Evolutionary conservation across 2,113 vertebrate genomes (phyloP).

Genomic region (Caretta caretta): DNA sequence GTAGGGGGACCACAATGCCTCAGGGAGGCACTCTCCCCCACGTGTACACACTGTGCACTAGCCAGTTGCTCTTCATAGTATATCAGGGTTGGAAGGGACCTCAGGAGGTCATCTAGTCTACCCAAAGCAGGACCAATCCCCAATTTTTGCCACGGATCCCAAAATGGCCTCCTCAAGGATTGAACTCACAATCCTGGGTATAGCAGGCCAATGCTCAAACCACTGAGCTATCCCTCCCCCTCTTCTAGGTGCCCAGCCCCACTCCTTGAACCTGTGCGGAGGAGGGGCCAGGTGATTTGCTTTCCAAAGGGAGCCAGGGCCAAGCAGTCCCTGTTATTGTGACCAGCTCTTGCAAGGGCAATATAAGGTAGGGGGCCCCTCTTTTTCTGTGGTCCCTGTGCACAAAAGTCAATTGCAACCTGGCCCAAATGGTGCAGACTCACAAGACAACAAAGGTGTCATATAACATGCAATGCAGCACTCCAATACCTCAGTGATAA

Average conservation of each 20-base stretch:
- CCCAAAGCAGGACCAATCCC: no score
- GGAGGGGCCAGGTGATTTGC: background rate
- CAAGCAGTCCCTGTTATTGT: background rate
- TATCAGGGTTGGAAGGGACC: no score
- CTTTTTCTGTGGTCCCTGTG: background rate
- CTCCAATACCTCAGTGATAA: constrained; percentile 60
- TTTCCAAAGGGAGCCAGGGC: background rate
- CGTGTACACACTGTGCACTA: background rate
- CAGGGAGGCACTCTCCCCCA: background rate
- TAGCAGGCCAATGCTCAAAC: no score
- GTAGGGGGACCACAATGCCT: background rate
- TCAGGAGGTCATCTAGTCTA: no score
- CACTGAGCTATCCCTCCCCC: no score
- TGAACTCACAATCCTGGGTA: no score
- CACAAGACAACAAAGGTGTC: constrained; percentile 33
- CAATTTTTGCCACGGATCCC: no score
- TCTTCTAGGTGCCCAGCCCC: background rate
- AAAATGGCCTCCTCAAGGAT: no score
- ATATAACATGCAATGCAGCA: constrained; percentile 52
- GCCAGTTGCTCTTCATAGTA: background rate
- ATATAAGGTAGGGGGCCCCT: background rate
- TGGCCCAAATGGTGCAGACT: background rate
- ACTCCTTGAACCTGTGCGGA: rapidly evolving
- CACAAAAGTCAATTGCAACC: background rate
- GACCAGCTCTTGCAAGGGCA: background rate